Base-by-base conservation (phyloP, 2,888 invertebrate species). In the Thyatira batis region DNA sequence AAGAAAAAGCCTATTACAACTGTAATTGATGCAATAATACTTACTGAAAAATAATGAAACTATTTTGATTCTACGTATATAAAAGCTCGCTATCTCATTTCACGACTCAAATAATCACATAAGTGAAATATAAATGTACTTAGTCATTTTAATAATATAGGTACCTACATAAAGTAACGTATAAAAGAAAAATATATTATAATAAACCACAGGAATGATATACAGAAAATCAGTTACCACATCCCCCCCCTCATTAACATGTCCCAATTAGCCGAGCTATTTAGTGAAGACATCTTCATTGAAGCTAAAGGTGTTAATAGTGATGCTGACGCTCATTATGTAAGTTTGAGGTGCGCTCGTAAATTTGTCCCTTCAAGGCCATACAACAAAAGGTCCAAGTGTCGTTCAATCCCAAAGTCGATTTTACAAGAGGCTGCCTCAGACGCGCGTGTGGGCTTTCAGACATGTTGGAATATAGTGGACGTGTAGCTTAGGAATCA, bases 361-460 rank as follows among this genome's bases (percentile, higher is more conserved):
- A 92, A 91, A 92, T 91, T 87, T 84, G 84, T 81, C 71, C 73
- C 78, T 74, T 77, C 88, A 89, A 89, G 89, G 90, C 80, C 85
- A 77, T 49, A 67, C 65, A 80, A 90, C 89, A 90, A 92, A 90
- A 82, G 87, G 69, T 78, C 84, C 78, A 84, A 84, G 84, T 84
- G 85, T 83, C 85, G 82, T 85, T 83, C 80, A 81, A 82, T 81
- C 81, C 82, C 80, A 83, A 84, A 89, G 88, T 87, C 87, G 86
- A 87, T 84, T 85, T 87, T 88, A 91, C 87, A 90, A 89, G 91
- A 88, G 89, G 86, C 81, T 84, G 84, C 79, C 71, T 77, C 78
- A 70, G 78, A 73, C 87, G 78, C 89, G 91, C 90, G 92, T 92
- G 92, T 92, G 92, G 91, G 85, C 91, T 76, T 65, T 55, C 53